phyloP scores from a whole-genome alignment of 2,113 vertebrate genomes.

The Chamaea fasciata region DNA sequence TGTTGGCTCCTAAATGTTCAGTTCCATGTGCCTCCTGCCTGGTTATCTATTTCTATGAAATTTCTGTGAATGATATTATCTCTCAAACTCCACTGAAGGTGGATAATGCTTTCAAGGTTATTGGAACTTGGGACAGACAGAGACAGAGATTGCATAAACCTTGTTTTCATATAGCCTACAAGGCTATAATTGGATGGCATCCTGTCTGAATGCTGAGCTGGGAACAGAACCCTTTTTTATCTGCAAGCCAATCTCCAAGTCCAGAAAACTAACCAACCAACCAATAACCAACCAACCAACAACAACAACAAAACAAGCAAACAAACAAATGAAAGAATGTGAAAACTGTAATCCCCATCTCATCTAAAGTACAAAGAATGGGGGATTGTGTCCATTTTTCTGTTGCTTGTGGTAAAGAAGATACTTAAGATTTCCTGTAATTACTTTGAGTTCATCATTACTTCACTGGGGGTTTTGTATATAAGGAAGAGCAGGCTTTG shows the following conservation, averaged over 20 bases:
- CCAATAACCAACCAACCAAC: too few species aligned
- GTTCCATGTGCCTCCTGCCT: neutral
- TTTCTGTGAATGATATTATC: neutral
- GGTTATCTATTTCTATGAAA: neutral
- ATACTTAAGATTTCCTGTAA: neutral
- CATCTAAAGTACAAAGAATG: neutral
- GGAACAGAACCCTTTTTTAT: neutral
- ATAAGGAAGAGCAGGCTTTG: neutral
- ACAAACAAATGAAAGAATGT: neutral
- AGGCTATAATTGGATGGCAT: neutral
- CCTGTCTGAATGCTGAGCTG: neutral
- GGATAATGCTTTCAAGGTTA: neutral
- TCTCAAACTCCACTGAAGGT: neutral
- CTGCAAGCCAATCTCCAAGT: neutral
- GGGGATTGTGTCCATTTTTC: neutral
- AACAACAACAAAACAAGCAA: neutral
- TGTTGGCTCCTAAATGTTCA: neutral
- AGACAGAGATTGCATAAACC: neutral
- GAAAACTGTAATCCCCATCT: neutral
- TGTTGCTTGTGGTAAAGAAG: neutral
- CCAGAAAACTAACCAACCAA: neutral
- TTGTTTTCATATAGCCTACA: neutral
- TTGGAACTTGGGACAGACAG: neutral
- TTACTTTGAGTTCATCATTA: neutral
- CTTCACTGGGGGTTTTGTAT: neutral